Evolutionary conservation across 2,797 vertebrate genomes (phyloP).

Genomic region (Glyptemys insculpta): DNA sequence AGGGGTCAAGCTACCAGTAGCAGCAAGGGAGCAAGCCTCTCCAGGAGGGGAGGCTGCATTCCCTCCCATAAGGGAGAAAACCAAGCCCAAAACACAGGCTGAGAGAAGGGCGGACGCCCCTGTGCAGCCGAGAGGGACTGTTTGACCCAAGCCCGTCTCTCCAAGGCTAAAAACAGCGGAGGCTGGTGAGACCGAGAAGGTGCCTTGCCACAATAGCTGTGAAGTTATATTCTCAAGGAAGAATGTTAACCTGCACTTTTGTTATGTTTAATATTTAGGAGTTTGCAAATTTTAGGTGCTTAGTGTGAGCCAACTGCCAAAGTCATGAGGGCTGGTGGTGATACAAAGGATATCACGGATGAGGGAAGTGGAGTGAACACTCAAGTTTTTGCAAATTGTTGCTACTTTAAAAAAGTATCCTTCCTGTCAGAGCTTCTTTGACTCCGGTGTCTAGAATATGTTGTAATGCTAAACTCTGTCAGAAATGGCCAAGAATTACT

Average conservation of each 20-base stretch:
- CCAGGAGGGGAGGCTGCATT: too few species aligned
- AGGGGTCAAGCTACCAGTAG: too few species aligned
- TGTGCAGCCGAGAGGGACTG: too few species aligned
- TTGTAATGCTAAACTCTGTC: not conserved
- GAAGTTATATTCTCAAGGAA: not conserved
- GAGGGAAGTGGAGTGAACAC: not conserved
- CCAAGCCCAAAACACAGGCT: too few species aligned
- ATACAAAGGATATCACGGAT: not conserved
- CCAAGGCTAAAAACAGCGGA: too few species aligned
- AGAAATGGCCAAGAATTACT: not conserved
- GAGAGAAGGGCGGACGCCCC: too few species aligned
- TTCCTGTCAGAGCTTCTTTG: not conserved
- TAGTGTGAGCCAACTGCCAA: rapidly evolving
- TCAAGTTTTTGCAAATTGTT: not conserved
- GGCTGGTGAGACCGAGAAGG: too few species aligned
- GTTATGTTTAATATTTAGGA: not conserved
- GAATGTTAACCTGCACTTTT: not conserved
- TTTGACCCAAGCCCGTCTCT: too few species aligned
- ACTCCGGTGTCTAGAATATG: not conserved
- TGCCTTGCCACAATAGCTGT: too few species aligned
- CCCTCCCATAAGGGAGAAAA: too few species aligned
- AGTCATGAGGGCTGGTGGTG: not conserved
- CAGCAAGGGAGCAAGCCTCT: too few species aligned
- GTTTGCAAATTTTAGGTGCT: not conserved
- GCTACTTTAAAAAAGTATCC: not conserved